Evolutionary conservation across 2,888 invertebrate species (phyloP).

Genomic region (Girardia tigrina): DNA sequence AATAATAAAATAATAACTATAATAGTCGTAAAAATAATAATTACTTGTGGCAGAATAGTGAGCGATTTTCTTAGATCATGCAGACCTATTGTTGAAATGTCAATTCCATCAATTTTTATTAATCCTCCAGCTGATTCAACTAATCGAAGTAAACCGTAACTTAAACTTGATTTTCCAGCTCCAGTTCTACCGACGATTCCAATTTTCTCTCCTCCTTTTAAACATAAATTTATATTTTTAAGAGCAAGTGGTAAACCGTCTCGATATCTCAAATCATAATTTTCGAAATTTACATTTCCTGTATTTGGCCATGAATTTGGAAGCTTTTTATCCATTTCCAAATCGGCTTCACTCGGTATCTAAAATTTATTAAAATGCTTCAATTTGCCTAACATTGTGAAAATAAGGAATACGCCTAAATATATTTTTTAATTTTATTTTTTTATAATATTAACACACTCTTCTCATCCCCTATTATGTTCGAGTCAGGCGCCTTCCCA

Average conservation of each 20-base stretch:
- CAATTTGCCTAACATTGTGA: no score
- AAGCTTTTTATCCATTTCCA: no score
- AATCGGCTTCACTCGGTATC: no score
- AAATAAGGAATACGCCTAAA: no score
- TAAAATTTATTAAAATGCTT: no score
- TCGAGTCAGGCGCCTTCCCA: no score
- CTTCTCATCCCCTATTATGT: no score
- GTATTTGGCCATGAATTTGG: slow-evolving; percentile 43
- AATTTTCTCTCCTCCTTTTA: slow-evolving; percentile 45
- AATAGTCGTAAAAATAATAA: no score
- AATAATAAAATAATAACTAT: no score
- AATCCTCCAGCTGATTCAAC: slow-evolving; percentile 43
- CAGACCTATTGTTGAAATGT: slow-evolving; percentile 40
- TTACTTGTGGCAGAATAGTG: slow-evolving; percentile 46
- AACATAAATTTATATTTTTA: slow-evolving; percentile 41
- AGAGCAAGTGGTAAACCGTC: slow-evolving; percentile 45
- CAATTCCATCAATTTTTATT: slow-evolving; percentile 42
- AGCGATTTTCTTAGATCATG: slow-evolving; percentile 43
- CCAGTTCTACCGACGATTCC: slow-evolving; percentile 48
- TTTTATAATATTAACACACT: no score
- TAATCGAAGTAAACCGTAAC: slow-evolving; percentile 44
- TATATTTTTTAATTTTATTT: no score
- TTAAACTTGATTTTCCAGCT: slow-evolving; percentile 46
- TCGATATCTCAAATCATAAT: slow-evolving; percentile 44
- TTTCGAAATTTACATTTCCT: slow-evolving; percentile 42